phyloP scores from a whole-genome alignment of 2,113 vertebrate species.

The Boleophthalmus pectinirostris region DNA sequence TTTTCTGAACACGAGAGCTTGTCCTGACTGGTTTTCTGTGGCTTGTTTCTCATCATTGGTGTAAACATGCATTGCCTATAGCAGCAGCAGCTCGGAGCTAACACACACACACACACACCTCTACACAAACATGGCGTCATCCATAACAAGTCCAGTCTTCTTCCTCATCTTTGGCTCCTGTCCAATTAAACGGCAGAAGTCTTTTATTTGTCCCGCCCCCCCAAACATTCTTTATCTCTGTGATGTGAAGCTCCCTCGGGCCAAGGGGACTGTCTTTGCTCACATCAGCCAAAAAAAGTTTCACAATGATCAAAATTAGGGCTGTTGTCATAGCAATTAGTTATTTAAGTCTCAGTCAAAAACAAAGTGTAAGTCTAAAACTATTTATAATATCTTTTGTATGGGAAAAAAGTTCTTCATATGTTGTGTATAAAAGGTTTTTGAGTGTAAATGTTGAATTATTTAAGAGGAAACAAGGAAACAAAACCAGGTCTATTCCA shows the following conservation, averaged over 20 bases:
- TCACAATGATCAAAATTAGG: too few species aligned
- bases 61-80: constrained; percentile 54
- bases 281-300: background rate
- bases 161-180: constrained; percentile 63
- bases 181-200: constrained; percentile 78
- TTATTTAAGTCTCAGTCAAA: too few species aligned
- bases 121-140: constrained; percentile 66
- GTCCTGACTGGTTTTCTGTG: constrained; percentile 71
- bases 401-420: too few species aligned
- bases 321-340: too few species aligned
- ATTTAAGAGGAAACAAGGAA: background rate
- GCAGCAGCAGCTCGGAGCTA: constrained; percentile 55
- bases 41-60: constrained; percentile 63
- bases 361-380: too few species aligned
- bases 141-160: constrained; percentile 79
- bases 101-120: constrained; percentile 32
- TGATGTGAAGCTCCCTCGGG: constrained; percentile 67
- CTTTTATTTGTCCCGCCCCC: constrained; percentile 62
- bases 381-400: too few species aligned
- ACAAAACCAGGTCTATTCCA: background rate
- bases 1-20: constrained; percentile 68
- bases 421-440: background rate
- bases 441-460: background rate
- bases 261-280: constrained; percentile 70
- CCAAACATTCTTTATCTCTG: constrained; percentile 71